Conservation (phyloP, 2,113 vertebrate species). For the Accipiter cooperii region DNA sequence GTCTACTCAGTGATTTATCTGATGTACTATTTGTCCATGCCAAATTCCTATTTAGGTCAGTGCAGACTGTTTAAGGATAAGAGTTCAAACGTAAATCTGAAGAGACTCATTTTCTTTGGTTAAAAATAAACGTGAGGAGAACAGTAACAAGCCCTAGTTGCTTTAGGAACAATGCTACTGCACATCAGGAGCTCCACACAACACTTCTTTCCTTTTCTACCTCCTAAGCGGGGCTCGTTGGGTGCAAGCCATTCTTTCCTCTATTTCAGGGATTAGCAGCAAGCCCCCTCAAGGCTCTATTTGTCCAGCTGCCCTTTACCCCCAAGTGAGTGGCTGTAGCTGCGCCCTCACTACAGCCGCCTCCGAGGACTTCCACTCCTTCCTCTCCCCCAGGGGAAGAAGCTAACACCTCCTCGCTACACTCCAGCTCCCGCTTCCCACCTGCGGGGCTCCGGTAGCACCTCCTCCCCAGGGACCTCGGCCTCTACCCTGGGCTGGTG, state of each 20-base stretch:
- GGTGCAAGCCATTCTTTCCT: not conserved
- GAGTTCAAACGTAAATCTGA: not conserved
- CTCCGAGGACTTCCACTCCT: not conserved
- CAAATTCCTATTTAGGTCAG: not conserved
- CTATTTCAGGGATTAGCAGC: not conserved
- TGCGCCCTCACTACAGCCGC: fast-evolving
- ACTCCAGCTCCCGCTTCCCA: not conserved
- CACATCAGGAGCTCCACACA: not conserved
- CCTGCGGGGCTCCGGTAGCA: not conserved
- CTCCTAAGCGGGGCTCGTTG: not conserved
- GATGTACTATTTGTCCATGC: not conserved
- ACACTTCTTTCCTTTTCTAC: not conserved
- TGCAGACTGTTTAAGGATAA: not conserved
- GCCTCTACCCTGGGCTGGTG: fast-evolving
- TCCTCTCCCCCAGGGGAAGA: not conserved
- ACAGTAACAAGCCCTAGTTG: not conserved
- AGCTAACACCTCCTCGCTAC: too few species aligned
- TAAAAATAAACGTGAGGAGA: not conserved
- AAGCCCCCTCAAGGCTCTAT: not conserved
- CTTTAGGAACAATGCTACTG: not conserved
- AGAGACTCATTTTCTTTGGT: not conserved
- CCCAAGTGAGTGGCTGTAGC: not conserved
- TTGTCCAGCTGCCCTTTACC: not conserved
- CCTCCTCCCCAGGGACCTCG: not conserved
- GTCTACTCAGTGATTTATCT: not conserved